These are phyloP conservation scores for Gortyna flavago DNA, from an alignment of 2,888 invertebrate species.

Conservation along the genomic window DNA sequence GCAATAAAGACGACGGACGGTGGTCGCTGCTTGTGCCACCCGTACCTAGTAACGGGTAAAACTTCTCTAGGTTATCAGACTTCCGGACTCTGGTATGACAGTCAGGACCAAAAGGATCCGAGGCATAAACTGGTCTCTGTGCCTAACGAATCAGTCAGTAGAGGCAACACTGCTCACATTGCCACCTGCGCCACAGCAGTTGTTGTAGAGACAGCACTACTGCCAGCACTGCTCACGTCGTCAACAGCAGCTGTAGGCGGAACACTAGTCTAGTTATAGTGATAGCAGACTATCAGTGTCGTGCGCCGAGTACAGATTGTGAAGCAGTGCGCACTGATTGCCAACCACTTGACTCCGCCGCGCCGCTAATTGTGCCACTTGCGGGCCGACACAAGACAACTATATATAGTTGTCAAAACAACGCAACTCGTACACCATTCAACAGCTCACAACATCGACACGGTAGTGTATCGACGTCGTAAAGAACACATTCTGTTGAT, in stretches of 20 bases:
- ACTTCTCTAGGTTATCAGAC: background rate
- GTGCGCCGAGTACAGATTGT: conserved; percentile 24
- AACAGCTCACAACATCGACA: background rate
- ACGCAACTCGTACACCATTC: conserved; percentile 5
- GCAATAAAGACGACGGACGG: background rate
- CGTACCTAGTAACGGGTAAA: background rate
- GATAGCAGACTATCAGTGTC: background rate
- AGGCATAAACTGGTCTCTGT: background rate
- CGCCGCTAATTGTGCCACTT: conserved; percentile 66
- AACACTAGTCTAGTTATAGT: background rate
- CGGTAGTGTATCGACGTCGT: background rate
- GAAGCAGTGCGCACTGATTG: conserved; percentile 69
- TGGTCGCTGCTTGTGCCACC: background rate
- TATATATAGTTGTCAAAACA: conserved; percentile 24
- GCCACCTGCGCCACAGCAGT: background rate
- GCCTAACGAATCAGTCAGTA: background rate
- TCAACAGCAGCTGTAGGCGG: background rate
- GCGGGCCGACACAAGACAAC: conserved; percentile 25
- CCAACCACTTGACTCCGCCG: conserved; percentile 73
- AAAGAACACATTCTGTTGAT: background rate
- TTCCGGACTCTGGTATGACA: background rate
- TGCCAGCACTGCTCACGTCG: background rate
- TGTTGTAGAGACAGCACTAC: background rate
- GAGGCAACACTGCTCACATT: background rate
- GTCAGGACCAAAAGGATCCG: background rate